phyloP scores from a whole-genome alignment of 2,888 invertebrate genomes.

The Ormyrus rosae region DNA sequence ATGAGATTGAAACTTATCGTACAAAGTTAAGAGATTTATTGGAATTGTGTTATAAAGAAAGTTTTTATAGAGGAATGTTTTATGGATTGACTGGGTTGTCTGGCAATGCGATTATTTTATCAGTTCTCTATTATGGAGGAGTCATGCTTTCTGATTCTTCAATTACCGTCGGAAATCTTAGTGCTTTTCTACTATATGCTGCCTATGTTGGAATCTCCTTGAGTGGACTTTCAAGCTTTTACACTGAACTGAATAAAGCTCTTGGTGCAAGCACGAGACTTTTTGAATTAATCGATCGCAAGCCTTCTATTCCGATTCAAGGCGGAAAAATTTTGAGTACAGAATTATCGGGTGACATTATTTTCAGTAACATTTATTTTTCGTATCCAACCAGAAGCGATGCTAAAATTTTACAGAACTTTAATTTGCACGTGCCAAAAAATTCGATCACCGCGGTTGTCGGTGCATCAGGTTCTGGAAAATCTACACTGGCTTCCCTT shows the following conservation, averaged over 20 bases:
- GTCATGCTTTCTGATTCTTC: constrained; percentile 88
- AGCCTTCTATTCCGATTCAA: constrained; percentile 85
- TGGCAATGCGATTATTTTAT: constrained; percentile 92
- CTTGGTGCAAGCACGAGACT: constrained; percentile 93
- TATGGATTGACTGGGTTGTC: constrained; percentile 94
- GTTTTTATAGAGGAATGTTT: constrained; percentile 90
- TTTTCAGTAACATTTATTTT: constrained; percentile 85
- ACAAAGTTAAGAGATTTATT: constrained; percentile 84
- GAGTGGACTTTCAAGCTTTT: constrained; percentile 93
- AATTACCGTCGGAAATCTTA: constrained; percentile 90
- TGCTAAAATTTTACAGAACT: constrained; percentile 79
- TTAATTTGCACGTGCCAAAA: constrained; percentile 82
- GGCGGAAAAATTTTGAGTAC: constrained; percentile 75
- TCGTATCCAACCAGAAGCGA: constrained; percentile 83
- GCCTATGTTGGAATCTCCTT: constrained; percentile 95
- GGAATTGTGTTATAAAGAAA: constrained; percentile 89
- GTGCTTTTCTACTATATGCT: constrained; percentile 95
- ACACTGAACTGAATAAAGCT: constrained; percentile 94
- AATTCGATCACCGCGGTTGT: constrained; percentile 88
- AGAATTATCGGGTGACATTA: constrained; percentile 81
- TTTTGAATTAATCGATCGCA: constrained; percentile 92
- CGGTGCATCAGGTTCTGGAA: constrained; percentile 95
- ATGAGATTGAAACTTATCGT: constrained; percentile 85
- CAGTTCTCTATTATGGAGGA: constrained; percentile 95
- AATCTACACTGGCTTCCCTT: constrained; percentile 92